Conservation (phyloP, 1,140 invertebrate species). For the Euwallacea fornicatus region DNA sequence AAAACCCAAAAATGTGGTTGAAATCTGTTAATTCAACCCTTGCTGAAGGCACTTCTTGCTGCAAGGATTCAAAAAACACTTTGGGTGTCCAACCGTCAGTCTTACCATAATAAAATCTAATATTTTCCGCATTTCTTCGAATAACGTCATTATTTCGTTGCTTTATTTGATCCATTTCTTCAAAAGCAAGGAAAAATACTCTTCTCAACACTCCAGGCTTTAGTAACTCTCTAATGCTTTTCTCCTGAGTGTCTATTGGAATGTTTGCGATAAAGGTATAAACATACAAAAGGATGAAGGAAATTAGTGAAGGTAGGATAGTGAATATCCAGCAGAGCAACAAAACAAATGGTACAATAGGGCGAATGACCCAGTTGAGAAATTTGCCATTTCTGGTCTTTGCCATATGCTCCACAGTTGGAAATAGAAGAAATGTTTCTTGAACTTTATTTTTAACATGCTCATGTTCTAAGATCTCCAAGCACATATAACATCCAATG, state of each 20-base stretch:
- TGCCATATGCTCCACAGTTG: conserved; percentile 79
- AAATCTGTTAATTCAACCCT: conserved; percentile 68
- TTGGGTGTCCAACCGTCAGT: conserved; percentile 76
- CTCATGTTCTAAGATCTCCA: conserved; percentile 70
- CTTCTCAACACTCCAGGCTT: conserved; percentile 57
- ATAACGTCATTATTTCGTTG: conserved; percentile 62
- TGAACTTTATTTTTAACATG: conserved; percentile 55
- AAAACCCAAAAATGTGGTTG: conserved; percentile 77
- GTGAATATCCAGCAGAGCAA: conserved; percentile 63
- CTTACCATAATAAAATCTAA: conserved; percentile 76
- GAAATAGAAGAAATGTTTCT: conserved; percentile 75
- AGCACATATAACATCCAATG: conserved; percentile 76
- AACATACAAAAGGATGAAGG: conserved; percentile 56
- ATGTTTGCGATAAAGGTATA: conserved; percentile 57
- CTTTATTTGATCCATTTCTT: conserved; percentile 65
- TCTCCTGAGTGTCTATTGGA: conserved; percentile 50
- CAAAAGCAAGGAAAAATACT: conserved; percentile 62
- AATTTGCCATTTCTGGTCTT: conserved; percentile 69
- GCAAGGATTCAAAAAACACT: conserved; percentile 65
- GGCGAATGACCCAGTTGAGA: conserved; percentile 59
- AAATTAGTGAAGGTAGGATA: conserved; percentile 60
- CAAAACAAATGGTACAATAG: conserved; percentile 59
- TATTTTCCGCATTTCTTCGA: conserved; percentile 58
- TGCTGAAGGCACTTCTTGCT: conserved; percentile 61
- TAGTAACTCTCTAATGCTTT: conserved; percentile 58